phyloP scores from a whole-genome alignment of 2,113 vertebrate genomes.

The Oncorhynchus tshawytscha region DNA sequence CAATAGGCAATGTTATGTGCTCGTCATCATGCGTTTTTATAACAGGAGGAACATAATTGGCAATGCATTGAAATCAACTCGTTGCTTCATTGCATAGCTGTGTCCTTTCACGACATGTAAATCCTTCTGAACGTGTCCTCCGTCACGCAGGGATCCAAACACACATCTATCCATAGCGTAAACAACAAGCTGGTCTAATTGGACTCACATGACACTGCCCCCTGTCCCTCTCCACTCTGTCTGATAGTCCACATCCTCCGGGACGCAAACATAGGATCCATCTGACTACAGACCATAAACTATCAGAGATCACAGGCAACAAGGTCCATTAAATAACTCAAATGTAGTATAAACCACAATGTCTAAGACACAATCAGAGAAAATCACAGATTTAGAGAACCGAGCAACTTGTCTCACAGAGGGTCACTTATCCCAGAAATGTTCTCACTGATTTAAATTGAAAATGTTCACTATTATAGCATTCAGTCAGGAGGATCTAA shows the following conservation, averaged over 20 bases:
- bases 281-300: background rate
- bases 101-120: background rate
- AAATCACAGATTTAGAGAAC: background rate
- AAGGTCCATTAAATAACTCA: background rate
- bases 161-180: constrained; percentile 56
- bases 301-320: background rate
- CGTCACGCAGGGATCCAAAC: constrained; percentile 52
- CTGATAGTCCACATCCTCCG: background rate
- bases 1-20: background rate
- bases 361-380: background rate
- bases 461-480: too few species aligned
- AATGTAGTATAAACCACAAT: background rate
- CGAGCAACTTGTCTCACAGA: too few species aligned
- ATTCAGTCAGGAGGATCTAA: too few species aligned
- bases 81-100: background rate
- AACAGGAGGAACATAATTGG: background rate
- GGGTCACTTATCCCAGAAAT: too few species aligned
- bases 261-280: background rate
- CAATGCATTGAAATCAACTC: background rate
- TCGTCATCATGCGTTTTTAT: background rate
- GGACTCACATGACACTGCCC: constrained; percentile 59
- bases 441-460: too few species aligned
- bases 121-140: constrained; percentile 22
- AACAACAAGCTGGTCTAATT: constrained; percentile 67
- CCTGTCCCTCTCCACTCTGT: constrained; percentile 16